Evolutionary conservation across 2,888 invertebrate genomes (phyloP), one percentile per base, ranked within the genome.

Genomic region (Callinectes sapidus): DNA sequence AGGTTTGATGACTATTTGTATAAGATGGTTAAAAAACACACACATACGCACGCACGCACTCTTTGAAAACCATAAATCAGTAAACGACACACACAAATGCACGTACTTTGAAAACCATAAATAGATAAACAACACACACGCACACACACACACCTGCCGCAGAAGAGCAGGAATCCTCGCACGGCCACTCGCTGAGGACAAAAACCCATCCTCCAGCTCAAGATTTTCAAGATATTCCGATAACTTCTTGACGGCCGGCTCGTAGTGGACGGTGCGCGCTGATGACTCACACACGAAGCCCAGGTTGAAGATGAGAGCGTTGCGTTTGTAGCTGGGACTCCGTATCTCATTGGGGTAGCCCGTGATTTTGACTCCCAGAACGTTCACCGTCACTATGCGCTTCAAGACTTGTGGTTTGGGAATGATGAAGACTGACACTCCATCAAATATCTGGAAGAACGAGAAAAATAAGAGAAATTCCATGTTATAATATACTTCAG

Each of bases 301-400:
- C 55, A 98, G 96, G 96, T 99, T 99, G 96, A 99, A 99, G 94
- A 98, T 97, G 95, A 98, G 98, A n/a, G 98, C 98, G 96, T 99
- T 99, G 91, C 99, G 96, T 23, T 97, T 97, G 96, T 99, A 99
- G 95, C 98, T 97, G 90, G 97, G 97, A 96, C 98, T 97, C 95
- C 98, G 97, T 93, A 99, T 98, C 94, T 97, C 97, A 81, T 99
- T 98, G 0, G 99, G 99, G 95, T 96, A 96, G 2, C 96, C 96
- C 14, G 94, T 93, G 14, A 94, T 92, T 71, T 95, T 94, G 39
- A 89, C 89, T 8, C 91, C 92, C 23, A 94, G 93, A 54, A 95
- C 97, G 97, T 97, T 98, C 97, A 99, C 98, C 13, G 98, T 99
- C 95, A 99, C 97, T 14, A 98, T 97, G 95, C 98, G 98, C 95